These are phyloP conservation scores for Triplophysa dalaica DNA, from an alignment of 2,113 vertebrate species.

Conservation along the genomic window DNA sequence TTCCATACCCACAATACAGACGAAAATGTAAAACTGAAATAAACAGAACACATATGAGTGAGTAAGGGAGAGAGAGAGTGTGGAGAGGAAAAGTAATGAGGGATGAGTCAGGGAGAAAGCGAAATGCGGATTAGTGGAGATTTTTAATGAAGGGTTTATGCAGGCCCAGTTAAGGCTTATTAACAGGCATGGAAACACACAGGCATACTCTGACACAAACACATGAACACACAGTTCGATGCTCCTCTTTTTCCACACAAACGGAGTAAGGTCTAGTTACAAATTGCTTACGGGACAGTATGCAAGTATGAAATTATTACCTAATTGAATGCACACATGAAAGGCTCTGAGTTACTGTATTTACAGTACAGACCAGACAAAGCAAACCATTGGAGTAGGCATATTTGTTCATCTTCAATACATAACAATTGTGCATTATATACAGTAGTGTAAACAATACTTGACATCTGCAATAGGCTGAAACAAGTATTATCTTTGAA, in stretches of 20 bases:
- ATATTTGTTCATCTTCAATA: not conserved
- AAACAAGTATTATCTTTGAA: not conserved
- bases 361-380: constrained; percentile 67
- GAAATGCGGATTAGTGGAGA: constrained; percentile 33
- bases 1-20: constrained; percentile 63
- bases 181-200: constrained; percentile 66
- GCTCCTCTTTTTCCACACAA: not conserved
- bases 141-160: constrained; percentile 67
- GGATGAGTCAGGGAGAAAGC: constrained; percentile 43
- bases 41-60: not conserved
- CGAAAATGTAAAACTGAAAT: constrained; percentile 35
- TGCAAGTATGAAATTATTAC: constrained; percentile 39
- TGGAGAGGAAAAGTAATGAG: constrained; percentile 62
- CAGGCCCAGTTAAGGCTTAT: constrained; percentile 71
- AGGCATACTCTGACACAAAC: not conserved
- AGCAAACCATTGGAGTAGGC: not conserved
- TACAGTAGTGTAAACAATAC: not conserved
- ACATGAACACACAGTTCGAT: not conserved
- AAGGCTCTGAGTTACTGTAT: constrained; percentile 73
- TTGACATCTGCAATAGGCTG: not conserved
- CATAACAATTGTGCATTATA: not conserved
- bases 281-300: constrained; percentile 12
- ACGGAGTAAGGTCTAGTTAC: constrained; percentile 12
- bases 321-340: constrained; percentile 77
- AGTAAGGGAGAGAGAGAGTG: not conserved